Conservation (phyloP, 1,140 invertebrate genomes). For the Leptonema lineaticorne region DNA sequence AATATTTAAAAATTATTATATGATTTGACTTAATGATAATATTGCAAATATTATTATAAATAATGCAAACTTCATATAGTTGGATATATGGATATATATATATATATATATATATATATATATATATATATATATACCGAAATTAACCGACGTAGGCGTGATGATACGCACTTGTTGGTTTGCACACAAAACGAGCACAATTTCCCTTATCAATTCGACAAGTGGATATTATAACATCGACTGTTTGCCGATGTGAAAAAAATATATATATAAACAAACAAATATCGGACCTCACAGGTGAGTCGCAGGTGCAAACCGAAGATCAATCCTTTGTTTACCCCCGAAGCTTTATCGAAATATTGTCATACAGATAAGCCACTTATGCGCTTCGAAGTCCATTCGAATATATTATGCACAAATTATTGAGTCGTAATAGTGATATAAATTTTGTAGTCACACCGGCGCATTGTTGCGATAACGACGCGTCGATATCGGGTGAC, state of each 20-base stretch:
- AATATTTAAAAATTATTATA: no score
- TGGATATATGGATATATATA: no score
- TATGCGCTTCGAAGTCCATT: not conserved
- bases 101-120: no score
- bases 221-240: slow-evolving; percentile 23
- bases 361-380: not conserved
- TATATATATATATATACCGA: no score
- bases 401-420: not conserved
- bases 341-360: slow-evolving; percentile 25
- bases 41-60: no score
- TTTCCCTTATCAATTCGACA: slow-evolving; percentile 20
- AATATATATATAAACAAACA: no score
- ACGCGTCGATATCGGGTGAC: no score
- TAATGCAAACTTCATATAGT: no score
- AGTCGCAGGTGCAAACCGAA: slow-evolving; percentile 28
- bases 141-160: not conserved
- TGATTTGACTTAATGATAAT: no score
- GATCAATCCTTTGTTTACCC: slow-evolving; percentile 22
- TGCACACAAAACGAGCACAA: not conserved
- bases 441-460: not conserved
- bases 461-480: no score
- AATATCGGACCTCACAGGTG: slow-evolving; percentile 26
- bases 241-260: slow-evolving; percentile 21
- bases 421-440: not conserved
- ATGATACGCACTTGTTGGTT: slow-evolving; percentile 2